Base-by-base conservation (phyloP, 2,797 vertebrate species). In the Sarcophilus harrisii region DNA sequence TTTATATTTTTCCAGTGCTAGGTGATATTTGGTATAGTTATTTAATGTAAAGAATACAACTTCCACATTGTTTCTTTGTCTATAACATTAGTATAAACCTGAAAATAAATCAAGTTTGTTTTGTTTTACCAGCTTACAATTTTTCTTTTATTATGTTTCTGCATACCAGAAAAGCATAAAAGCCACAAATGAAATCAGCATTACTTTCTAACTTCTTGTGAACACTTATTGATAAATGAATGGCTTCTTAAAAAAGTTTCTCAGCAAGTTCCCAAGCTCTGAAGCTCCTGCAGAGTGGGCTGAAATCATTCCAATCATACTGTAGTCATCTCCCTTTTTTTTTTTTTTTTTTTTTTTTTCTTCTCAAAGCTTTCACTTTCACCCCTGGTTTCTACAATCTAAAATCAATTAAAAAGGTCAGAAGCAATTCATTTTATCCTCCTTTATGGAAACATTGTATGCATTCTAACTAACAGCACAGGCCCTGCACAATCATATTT, bases 401-500 rank as follows among this genome's bases (percentile, higher is more conserved):
- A 94, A 96, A 92, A 92, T 94, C 29, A 52, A 95, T 93, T 89
- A 58, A 5, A 93, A 93, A 94, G 29, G 0, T 93, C 58, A 92
- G 32, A 95, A 94, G n/a, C 60, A 0, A 90, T 60, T 49, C n/a
- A 90, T 81, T 94, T 24, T 55, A 93, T 58, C 93, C 32, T 87
- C 3, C 21, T 49, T 87, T 49, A 27, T 45, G 24, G 9, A 49
- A n/a, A 87, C 14, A 87, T 87, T 87, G 8, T 24, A 49, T 87
- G 24, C 38, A 87, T 87, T 38, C 73, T 87, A 28, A 81, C 21
- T 38, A n/a, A 73, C 73, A 24, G 9, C 38, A 11, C 12, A 49
- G 21, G 9, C 3, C 38, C 21, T 45, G 38, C 5, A 87, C 21
- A 38, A 87, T 49, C 73, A 49, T 49, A 87, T 87, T 73, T 49